Conservation (phyloP, 2,888 invertebrate species). For the Tuta absoluta region DNA sequence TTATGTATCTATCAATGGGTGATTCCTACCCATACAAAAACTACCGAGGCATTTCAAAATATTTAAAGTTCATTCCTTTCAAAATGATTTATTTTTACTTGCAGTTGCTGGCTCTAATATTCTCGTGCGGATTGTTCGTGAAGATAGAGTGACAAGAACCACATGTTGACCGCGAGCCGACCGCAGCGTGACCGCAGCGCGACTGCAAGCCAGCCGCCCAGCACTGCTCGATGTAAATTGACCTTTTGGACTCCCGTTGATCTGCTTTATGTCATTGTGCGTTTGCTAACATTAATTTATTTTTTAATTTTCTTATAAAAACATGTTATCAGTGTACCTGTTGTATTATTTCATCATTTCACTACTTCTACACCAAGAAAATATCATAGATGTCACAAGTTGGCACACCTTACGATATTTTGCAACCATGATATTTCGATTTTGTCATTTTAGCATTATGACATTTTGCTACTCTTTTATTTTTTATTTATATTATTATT, state of each 20-base stretch:
- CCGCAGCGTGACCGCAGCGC: conserved; percentile 9
- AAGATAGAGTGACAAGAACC: conserved; percentile 85
- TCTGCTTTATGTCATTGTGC: conserved; percentile 39
- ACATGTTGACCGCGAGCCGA: conserved; percentile 17
- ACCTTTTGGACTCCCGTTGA: conserved; percentile 36
- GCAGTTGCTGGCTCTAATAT: conserved; percentile 91
- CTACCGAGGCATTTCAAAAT: too few relatives aligned
- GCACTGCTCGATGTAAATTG: conserved; percentile 14
- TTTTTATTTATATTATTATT: too few relatives aligned
- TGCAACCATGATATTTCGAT: too few relatives aligned
- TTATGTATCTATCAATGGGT: too few relatives aligned
- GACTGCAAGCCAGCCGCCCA: neutral
- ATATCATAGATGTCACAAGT: too few relatives aligned
- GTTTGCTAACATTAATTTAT: conserved; percentile 34
- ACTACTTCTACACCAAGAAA: too few relatives aligned
- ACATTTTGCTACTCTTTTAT: too few relatives aligned
- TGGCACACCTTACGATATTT: too few relatives aligned
- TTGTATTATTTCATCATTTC: conserved; percentile 19
- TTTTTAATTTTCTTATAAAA: conserved; percentile 37
- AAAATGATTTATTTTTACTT: conserved; percentile 56
- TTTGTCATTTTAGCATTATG: too few relatives aligned
- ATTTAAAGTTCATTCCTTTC: too few relatives aligned
- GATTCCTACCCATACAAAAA: too few relatives aligned
- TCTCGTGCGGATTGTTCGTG: conserved; percentile 91
- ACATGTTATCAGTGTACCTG: conserved; percentile 24